Conservation (phyloP, 2,113 vertebrate species). For the Hypomesus transpacificus region DNA sequence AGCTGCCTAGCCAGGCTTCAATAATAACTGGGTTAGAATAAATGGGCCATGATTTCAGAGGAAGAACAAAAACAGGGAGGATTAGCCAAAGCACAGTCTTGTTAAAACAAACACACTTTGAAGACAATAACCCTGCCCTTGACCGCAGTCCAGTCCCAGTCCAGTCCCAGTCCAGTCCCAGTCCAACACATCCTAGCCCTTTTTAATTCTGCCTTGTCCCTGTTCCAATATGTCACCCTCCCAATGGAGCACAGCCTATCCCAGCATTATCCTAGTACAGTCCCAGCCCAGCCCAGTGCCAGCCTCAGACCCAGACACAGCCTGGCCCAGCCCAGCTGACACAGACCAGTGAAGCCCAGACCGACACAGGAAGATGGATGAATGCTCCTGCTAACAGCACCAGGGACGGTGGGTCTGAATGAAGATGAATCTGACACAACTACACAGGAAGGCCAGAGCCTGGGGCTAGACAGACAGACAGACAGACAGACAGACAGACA, state of each 20-base stretch:
- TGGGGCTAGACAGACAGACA: constrained; percentile 18
- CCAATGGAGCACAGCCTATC: too few species aligned
- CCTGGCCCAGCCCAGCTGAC: constrained; percentile 17
- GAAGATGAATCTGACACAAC: constrained; percentile 56
- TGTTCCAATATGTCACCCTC: too few species aligned
- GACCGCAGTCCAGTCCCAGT: neutral
- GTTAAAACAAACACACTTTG: neutral
- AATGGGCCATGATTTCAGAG: constrained; percentile 69
- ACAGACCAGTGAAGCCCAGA: constrained; percentile 32
- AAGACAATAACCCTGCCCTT: constrained; percentile 8
- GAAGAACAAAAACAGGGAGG: constrained; percentile 26
- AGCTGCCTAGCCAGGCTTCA: constrained; percentile 61
- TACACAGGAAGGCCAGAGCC: constrained; percentile 36
- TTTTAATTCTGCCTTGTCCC: too few species aligned
- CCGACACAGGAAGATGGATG: constrained; percentile 33
- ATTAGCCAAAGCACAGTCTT: constrained; percentile 44
- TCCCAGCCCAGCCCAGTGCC: constrained; percentile 25
- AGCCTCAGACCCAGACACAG: constrained; percentile 54
- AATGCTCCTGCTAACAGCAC: constrained; percentile 41
- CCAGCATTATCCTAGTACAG: too few species aligned
- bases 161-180: neutral
- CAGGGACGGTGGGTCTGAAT: constrained; percentile 47
- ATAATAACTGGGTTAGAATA: constrained; percentile 72
- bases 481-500: constrained; percentile 1
- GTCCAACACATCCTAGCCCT: neutral